phyloP scores from a whole-genome alignment of 2,888 invertebrate genomes.

The Neoaliturus tenellus region DNA sequence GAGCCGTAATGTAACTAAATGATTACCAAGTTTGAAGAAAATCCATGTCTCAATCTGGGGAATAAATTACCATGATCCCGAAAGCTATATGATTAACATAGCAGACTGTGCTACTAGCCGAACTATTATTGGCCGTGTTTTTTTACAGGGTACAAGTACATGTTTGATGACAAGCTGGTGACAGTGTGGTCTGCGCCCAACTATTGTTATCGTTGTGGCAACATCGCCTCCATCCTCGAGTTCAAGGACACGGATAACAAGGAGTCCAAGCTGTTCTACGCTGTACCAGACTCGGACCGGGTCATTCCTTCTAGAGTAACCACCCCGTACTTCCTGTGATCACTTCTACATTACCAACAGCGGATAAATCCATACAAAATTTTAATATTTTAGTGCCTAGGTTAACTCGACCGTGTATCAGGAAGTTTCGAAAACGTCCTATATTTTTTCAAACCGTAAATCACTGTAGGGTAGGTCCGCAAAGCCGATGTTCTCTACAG shows the following conservation, averaged over 20 bases:
- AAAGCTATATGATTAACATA: too few relatives aligned
- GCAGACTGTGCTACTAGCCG: too few relatives aligned
- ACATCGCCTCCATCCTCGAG: slow-evolving; percentile 97
- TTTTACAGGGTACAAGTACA: slow-evolving; percentile 93
- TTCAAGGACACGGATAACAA: slow-evolving; percentile 88
- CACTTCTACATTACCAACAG: slow-evolving; percentile 1
- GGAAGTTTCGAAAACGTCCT: neutral
- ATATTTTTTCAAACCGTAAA: slow-evolving; percentile 18
- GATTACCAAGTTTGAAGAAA: too few relatives aligned
- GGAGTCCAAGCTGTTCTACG: slow-evolving; percentile 92
- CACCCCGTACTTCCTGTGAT: slow-evolving; percentile 96
- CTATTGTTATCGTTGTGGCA: slow-evolving; percentile 99
- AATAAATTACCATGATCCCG: too few relatives aligned
- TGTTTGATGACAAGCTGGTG: slow-evolving; percentile 97
- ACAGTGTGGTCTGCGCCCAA: slow-evolving; percentile 99
- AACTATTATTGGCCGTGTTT: slow-evolving; percentile 39
- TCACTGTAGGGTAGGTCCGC: neutral
- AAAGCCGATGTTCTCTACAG: neutral
- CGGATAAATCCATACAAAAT: slow-evolving; percentile 1
- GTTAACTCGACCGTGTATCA: neutral
- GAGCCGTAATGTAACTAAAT: too few relatives aligned
- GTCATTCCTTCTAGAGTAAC: slow-evolving; percentile 95
- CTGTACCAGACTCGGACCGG: slow-evolving; percentile 96
- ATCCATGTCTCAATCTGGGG: too few relatives aligned
- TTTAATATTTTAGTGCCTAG: slow-evolving; percentile 35